Evolutionary conservation across 1,140 invertebrate species (phyloP), one percentile per base, ranked within the genome.

Genomic region (Dendrolimus kikuchii): DNA sequence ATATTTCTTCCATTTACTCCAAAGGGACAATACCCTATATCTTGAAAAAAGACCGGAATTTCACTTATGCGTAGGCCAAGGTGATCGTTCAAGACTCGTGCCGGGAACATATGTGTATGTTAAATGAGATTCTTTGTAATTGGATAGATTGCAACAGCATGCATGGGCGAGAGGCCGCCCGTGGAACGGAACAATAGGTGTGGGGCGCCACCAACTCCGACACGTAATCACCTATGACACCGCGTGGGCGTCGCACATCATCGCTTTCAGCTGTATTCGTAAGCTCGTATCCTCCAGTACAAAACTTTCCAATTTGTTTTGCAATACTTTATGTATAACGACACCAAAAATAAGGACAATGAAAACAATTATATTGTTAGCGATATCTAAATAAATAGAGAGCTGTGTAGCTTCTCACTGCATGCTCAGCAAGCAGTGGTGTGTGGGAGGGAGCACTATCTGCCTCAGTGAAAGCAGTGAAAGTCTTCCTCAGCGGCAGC

Each of bases 381-480:
- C 66, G 53, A 56, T 60, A 71, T 70, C 68, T 71, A 80, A 74
- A 81, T 72, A 83, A 82, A 85, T 81, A 83, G 81, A 85, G 81
- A 85, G 81, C 72, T 64, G 59, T 41, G 23, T 23, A 60, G 57
- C 51, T 67, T 54, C 57, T 55, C 66, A 66, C 49, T 46, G 58
- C 58, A 68, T 62, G 62, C 57, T 66, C 62, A 64, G 70, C 69
- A 67, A 65, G 60, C 47, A 66, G 59, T 62, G 66, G 60, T 55
- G 62, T 66, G 59, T 55, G 65, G 47, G 73, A 71, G 74, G 67
- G 60, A 66, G 66, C 73, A 68, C 53, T 68, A 63, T 58, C 56
- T 72, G 66, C 61, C 64, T 71, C 64, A 77, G 75, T 81, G 81
- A 83, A 85, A 83, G 77, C 78, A 81, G 78, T 81, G 80, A 85